Evolutionary conservation across 1,140 invertebrate species (phyloP).

Genomic region (Lucilia cuprina): DNA sequence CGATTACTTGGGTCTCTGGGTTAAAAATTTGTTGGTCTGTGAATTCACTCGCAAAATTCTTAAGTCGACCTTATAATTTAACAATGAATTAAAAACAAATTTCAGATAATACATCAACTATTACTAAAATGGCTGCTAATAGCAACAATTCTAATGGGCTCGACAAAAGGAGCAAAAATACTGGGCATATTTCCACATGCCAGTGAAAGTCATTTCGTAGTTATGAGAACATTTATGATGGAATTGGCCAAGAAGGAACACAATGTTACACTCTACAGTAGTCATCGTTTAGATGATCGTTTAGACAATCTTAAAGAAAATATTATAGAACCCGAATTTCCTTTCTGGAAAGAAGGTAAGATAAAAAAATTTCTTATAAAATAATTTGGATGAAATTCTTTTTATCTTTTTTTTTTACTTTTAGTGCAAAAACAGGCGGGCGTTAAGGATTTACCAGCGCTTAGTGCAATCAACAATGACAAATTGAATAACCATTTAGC

Average conservation of each 20-base stretch:
- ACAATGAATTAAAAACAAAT: background rate
- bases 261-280: conserved; percentile 51
- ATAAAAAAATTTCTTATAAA: too few relatives aligned
- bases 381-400: background rate
- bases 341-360: conserved; percentile 55
- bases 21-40: too few relatives aligned
- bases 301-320: conserved; percentile 52
- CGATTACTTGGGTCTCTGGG: too few relatives aligned
- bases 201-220: conserved; percentile 59
- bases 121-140: background rate
- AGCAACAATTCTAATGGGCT: too few relatives aligned
- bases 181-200: conserved; percentile 56
- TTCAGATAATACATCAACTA: background rate
- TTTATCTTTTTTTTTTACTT: background rate
- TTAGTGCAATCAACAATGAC: conserved; percentile 39
- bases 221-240: conserved; percentile 55
- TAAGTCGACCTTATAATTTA: too few relatives aligned
- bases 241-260: conserved; percentile 56
- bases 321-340: conserved; percentile 48
- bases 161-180: conserved; percentile 49
- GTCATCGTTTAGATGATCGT: conserved; percentile 48
- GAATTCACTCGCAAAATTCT: too few relatives aligned
- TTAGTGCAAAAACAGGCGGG: conserved; percentile 48
- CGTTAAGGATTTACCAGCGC: conserved; percentile 42
- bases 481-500: conserved; percentile 47